Base-by-base conservation (phyloP, 2,113 vertebrate species). In the chimpanzee (Pan troglodytes) region DNA sequence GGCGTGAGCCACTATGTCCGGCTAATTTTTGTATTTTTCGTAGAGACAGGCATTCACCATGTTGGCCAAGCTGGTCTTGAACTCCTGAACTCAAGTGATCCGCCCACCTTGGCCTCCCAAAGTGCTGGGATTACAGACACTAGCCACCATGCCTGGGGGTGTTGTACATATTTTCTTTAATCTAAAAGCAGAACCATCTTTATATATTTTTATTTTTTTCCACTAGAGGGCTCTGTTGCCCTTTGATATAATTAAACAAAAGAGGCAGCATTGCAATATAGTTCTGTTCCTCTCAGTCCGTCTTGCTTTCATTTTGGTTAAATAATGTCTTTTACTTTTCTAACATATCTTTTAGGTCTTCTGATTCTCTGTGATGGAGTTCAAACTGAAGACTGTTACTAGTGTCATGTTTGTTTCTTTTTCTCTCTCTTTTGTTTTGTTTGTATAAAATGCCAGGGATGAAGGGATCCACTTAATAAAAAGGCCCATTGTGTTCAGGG, bases 191-290 rank as follows among this genome's bases (percentile, higher is more conserved):
- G 70, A 76, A 75, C 8, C 6, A 17, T 55, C 13, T 68, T 43
- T n/a, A 4, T 68, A 3, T 38, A 4, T n/a, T 72, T 40, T 67
- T 73, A 0, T 3, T 32, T 48, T 68, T 22, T 3, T 80, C 97
- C 99, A 98, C 98, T 98, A 98, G 99, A 98, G 98, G 99, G 99
- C 98, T 89, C 95, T 98, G 89, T 98, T 99, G 98, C 96, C 93
- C 98, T 98, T 98, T 64, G 87, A 25, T 92, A 98, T 22, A 45
- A 18, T 43, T 59, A 40, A 97, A 98, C 98, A 97, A 98, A 98
- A 98, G 98, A 0, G 0, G 23, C 30, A 11, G 2, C 4, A 0
- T 40, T 80, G 55, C 38, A 3, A 17, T 45, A 2, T 11, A 45
- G 76, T 90, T 97, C 91, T 55, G 50, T 30, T 82, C 81, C 50